Base-by-base conservation (phyloP, 2,797 vertebrate genomes). In the Sebastes diploproa region DNA sequence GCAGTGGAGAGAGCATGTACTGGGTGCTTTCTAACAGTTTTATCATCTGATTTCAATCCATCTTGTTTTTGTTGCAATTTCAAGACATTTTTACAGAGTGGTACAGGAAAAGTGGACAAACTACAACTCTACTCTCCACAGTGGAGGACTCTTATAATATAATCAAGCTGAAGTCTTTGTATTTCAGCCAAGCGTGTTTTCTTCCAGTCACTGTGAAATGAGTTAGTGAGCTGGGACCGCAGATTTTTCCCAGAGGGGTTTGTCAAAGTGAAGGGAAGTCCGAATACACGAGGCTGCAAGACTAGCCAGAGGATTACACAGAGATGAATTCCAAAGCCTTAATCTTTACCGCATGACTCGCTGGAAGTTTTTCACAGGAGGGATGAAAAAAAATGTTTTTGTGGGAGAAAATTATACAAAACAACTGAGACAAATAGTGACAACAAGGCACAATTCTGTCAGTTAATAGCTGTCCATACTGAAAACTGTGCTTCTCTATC, bases 331-430 rank as follows among this genome's bases (percentile, higher is more conserved):
- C 91, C 91, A 84, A 74, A 75, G 86, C 79, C 63, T 61, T 95
- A 96, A 95, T 94, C 94, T 89, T 76, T 77, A 78, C 91, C 90
- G 90, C 92, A 91, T 95, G 94, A 95, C 93, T 92, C 36, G 87
- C 76, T 84, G 75, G 59, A 88, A 90, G 81, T 78, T 72, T 78
- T 89, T 91, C 71, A 78, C 63, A 77, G 68, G 18, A 75, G 69
- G 75, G 42, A 46, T 78, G 65, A 75, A 80, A 42, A 14, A 82
- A 82, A 78, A 74, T 38, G 30, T 84, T 80, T 71, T 54, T 65
- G 25, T 42, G 7, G 54, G 14, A 36, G 59, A 73, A 71, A 52
- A 36, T 38, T 7, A 58, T 27, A 69, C 2, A 56, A 75, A 42
- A 74, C 10, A 50, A n/a, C 25, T 0, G 0, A 75, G n/a, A 29